Conservation (phyloP, 1,140 invertebrate species). For the Tetragonula clypearis region DNA sequence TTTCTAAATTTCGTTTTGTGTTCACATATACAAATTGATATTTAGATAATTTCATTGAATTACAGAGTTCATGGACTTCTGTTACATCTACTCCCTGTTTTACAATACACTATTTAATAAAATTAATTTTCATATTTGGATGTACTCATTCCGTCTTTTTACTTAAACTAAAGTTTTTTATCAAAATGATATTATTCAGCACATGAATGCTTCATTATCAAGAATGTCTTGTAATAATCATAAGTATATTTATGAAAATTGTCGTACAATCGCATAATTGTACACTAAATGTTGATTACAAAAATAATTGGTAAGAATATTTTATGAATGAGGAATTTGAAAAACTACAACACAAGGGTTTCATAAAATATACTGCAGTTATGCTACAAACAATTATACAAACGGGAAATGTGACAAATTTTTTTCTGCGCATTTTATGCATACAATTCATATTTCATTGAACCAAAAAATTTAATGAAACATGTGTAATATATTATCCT, state of each 20-base stretch:
- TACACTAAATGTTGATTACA: conserved; percentile 38
- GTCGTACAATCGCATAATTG: conserved; percentile 10
- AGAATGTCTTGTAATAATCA: neutral
- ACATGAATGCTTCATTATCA: neutral
- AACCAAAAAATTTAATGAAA: conserved; percentile 20
- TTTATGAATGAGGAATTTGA: neutral
- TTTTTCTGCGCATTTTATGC: neutral
- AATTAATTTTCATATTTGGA: conserved; percentile 13
- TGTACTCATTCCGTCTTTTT: conserved; percentile 7
- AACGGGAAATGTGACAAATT: conserved; percentile 12
- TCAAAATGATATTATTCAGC: neutral
- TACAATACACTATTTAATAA: conserved; percentile 33
- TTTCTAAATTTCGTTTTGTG: conserved; percentile 39
- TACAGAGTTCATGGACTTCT: neutral
- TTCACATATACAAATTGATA: conserved; percentile 1
- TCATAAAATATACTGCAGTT: neutral
- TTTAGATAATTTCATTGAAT: conserved; percentile 20
- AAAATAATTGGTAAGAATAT: conserved; percentile 30
- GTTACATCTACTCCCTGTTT: conserved; percentile 7
- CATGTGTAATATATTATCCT: conserved; percentile 26
- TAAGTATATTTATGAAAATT: conserved; percentile 3
- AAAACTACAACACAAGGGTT: neutral
- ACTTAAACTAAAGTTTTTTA: conserved; percentile 11
- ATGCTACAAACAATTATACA: neutral
- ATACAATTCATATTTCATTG: conserved; percentile 14